Conservation (phyloP, 2,797 vertebrate genomes). For the Chaetodon trifasciatus region DNA sequence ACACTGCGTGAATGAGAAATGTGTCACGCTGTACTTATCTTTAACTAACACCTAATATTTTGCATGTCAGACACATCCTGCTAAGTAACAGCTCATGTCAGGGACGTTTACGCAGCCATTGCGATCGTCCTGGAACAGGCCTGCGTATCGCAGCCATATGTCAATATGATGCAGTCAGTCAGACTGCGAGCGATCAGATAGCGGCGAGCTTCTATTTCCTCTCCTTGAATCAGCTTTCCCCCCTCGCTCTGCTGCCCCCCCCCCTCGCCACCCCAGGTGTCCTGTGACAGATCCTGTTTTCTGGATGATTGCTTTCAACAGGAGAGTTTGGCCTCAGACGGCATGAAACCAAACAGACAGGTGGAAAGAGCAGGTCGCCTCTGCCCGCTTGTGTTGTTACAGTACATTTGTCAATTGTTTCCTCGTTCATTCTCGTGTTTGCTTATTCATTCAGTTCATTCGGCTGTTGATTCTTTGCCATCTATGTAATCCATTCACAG, state of each 20-base stretch:
- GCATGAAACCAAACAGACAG: constrained; percentile 21
- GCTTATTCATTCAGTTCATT: not conserved
- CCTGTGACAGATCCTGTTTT: constrained; percentile 57
- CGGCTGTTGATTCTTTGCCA: not conserved
- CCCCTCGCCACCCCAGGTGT: constrained; percentile 53
- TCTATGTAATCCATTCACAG: not conserved
- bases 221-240: constrained; percentile 12
- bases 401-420: constrained; percentile 17
- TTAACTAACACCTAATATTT: constrained; percentile 2
- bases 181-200: constrained; percentile 14
- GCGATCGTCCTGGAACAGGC: constrained; percentile 19
- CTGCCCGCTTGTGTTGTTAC: not conserved
- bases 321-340: constrained; percentile 18
- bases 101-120: not conserved
- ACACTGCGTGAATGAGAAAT: not conserved
- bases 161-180: constrained; percentile 33
- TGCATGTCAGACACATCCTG: constrained; percentile 28
- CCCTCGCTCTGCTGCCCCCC: constrained; percentile 12
- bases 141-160: not conserved
- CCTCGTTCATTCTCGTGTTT: constrained; percentile 1
- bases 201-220: constrained; percentile 26
- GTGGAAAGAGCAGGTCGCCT: not conserved
- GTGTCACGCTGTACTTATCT: not conserved
- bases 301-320: constrained; percentile 30
- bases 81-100: constrained; percentile 20